phyloP scores from a whole-genome alignment of 2,797 vertebrate genomes.

The Champsocephalus gunnari region DNA sequence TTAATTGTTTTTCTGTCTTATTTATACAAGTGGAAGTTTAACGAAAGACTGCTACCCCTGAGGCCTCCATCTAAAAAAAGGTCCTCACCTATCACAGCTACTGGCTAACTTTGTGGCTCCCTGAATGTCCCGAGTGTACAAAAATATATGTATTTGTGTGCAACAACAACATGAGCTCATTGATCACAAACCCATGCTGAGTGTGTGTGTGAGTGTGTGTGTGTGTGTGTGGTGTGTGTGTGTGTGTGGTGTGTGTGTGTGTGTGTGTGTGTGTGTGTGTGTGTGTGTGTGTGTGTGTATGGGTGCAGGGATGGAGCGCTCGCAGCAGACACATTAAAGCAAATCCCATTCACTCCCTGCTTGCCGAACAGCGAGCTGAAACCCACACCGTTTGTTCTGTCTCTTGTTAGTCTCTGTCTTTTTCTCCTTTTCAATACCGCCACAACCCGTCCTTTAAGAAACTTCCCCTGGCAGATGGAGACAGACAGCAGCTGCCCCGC shows the following conservation, averaged over 20 bases:
- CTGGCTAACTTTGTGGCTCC: conserved; percentile 59
- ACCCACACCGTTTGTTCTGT: conserved; percentile 68
- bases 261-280: conserved; percentile 23
- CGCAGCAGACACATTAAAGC: conserved; percentile 69
- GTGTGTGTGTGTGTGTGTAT: conserved; percentile 18
- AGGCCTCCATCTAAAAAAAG: conserved; percentile 48
- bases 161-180: conserved; percentile 26
- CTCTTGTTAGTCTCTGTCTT: conserved; percentile 75
- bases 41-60: conserved; percentile 47
- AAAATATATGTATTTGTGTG: conserved; percentile 21
- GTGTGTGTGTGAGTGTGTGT: conserved; percentile 21
- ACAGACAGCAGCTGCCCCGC: conserved; percentile 62
- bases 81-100: conserved; percentile 51
- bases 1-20: conserved; percentile 44
- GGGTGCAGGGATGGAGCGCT: conserved; percentile 51
- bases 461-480: conserved; percentile 68
- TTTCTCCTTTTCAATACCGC: conserved; percentile 64
- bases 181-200: conserved; percentile 28
- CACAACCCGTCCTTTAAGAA: conserved; percentile 68
- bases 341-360: conserved; percentile 55
- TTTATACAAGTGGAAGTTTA: conserved; percentile 52
- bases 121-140: conserved; percentile 55
- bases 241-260: conserved; percentile 25
- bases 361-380: conserved; percentile 53
- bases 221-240: conserved; percentile 17